Conservation (phyloP, 2,113 vertebrate genomes). For the Dicaeum eximium region DNA sequence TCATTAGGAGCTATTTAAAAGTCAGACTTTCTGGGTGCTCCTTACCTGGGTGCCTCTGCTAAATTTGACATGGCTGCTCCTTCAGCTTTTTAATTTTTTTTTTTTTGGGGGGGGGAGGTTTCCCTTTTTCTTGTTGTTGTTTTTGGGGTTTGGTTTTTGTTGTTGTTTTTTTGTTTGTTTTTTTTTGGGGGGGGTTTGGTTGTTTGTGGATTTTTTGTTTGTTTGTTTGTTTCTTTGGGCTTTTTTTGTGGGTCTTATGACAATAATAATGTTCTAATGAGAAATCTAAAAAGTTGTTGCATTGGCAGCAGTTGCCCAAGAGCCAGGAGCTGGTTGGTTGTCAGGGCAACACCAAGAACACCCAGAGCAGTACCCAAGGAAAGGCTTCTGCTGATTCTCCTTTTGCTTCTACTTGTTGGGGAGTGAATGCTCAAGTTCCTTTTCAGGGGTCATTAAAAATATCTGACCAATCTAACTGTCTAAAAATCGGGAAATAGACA, state of each 20-base stretch:
- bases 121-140: too few relatives aligned
- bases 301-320: neutral
- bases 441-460: constrained; percentile 15
- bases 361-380: neutral
- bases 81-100: neutral
- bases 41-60: neutral
- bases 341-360: constrained; percentile 62
- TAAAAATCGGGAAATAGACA: neutral
- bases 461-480: neutral
- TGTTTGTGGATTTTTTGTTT: neutral
- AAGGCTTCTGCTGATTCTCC: constrained; percentile 32
- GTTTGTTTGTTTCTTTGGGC: neutral
- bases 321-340: constrained; percentile 52
- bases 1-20: constrained; percentile 32
- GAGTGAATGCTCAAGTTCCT: constrained; percentile 26
- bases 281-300: neutral
- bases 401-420: neutral
- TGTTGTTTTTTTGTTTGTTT: rapidly evolving
- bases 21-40: neutral
- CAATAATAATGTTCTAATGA: constrained; percentile 30
- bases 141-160: too few relatives aligned
- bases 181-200: neutral
- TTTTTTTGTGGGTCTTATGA: neutral
- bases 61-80: neutral
- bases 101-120: neutral